phyloP scores from a whole-genome alignment of 2,888 invertebrate species.

The Phengaris arion region DNA sequence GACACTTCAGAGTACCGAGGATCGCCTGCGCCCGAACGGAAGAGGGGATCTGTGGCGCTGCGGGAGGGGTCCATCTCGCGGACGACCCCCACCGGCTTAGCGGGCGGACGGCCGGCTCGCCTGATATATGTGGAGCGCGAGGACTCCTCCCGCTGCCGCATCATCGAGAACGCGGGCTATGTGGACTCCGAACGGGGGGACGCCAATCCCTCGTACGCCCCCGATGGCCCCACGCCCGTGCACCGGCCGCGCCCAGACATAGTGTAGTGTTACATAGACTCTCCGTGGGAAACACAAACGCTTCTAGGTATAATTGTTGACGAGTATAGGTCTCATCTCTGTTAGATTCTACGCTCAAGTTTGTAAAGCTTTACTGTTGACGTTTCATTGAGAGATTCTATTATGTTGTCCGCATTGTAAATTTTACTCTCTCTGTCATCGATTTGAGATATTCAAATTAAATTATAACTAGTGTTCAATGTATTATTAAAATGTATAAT shows the following conservation, averaged over 20 bases:
- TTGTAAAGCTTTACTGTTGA: slow-evolving; percentile 77
- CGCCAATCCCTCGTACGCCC: slow-evolving; percentile 70
- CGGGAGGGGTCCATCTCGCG: slow-evolving; percentile 69
- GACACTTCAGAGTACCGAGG: slow-evolving; percentile 78
- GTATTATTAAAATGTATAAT: slow-evolving; percentile 57
- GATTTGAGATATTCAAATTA: slow-evolving; percentile 60
- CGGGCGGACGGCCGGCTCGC: slow-evolving; percentile 68
- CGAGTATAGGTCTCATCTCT: slow-evolving; percentile 67
- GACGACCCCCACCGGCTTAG: slow-evolving; percentile 57
- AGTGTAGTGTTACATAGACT: slow-evolving; percentile 51
- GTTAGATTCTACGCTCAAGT: slow-evolving; percentile 74
- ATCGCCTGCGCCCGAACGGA: slow-evolving; percentile 78
- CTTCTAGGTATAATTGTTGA: slow-evolving; percentile 75
- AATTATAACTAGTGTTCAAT: slow-evolving; percentile 63
- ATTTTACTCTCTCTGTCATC: slow-evolving; percentile 58
- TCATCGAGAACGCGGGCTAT: slow-evolving; percentile 75
- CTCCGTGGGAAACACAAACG: slow-evolving; percentile 76
- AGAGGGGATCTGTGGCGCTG: slow-evolving; percentile 71
- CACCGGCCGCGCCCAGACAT: slow-evolving; percentile 52
- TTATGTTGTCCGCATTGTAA: slow-evolving; percentile 65
- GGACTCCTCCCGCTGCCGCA: slow-evolving; percentile 67
- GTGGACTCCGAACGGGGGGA: slow-evolving; percentile 67
- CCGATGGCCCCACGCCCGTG: slow-evolving; percentile 70
- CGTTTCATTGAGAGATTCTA: slow-evolving; percentile 71
- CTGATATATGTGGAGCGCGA: slow-evolving; percentile 63